A percentile compares a stretch with the other conserved stretches of the same genome.
These are phyloP conservation scores for Paralvinella palmiformis DNA, from an alignment of 1,140 invertebrate genomes.

Conservation along the genomic window DNA sequence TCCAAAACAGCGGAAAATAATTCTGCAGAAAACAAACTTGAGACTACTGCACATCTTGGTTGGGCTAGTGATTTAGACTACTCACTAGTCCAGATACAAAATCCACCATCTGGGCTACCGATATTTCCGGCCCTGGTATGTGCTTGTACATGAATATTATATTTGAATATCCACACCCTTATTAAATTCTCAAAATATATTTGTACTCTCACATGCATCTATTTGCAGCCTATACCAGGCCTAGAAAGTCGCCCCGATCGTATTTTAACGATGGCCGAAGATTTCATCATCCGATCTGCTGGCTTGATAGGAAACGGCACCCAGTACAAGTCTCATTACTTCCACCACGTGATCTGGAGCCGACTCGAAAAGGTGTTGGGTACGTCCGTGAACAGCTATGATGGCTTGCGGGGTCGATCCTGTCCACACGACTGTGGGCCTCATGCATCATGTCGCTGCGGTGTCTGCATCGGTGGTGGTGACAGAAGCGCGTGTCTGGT, in stretches of 20 bases:
- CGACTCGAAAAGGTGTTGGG: constrained; percentile 24
- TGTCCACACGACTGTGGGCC: constrained; percentile 39
- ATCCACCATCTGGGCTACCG: no score
- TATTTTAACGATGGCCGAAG: constrained; percentile 26
- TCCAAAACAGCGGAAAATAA: no score
- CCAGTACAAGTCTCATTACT: constrained; percentile 26
- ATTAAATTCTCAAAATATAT: constrained; percentile 8
- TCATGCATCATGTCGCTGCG: constrained; percentile 35
- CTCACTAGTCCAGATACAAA: no score
- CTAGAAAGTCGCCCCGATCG: constrained; percentile 36
- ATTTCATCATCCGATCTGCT: constrained; percentile 13
- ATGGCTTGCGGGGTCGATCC: constrained; percentile 26
- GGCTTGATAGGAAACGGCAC: constrained; percentile 25
- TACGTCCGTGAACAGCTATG: constrained; percentile 23
- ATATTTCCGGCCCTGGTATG: no score
- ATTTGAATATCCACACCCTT: background rate
- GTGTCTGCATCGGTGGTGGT: constrained; percentile 30
- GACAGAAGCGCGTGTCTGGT: constrained; percentile 27
- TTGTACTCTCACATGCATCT: no score
- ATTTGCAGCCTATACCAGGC: constrained; percentile 35
- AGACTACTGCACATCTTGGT: no score
- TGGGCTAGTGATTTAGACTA: no score
- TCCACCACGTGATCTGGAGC: constrained; percentile 22
- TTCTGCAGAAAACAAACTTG: no score
- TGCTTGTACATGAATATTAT: background rate